Percentiles rank a stretch among this genome's conserved stretches.
phyloP scores from a whole-genome alignment of 2,113 vertebrate genomes.

The Odocoileus hemionus region DNA sequence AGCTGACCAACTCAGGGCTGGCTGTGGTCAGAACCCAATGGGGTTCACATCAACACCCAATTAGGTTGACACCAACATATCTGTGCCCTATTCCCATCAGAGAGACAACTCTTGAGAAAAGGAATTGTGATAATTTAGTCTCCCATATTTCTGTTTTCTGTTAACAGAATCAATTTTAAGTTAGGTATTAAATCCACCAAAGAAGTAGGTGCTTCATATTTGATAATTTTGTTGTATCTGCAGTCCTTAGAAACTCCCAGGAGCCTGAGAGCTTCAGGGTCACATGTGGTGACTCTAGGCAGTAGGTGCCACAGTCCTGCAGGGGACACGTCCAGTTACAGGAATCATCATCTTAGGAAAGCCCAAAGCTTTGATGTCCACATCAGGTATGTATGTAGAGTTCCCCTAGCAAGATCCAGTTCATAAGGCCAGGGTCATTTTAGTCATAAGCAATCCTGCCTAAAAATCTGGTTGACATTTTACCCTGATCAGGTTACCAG shows the following conservation, averaged over 20 bases:
- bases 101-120: neutral
- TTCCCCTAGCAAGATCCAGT: neutral
- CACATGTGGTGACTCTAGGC: neutral
- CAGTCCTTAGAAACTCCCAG: neutral
- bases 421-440: neutral
- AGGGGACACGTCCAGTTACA: neutral
- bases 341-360: neutral
- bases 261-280: neutral
- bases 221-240: neutral
- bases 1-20: neutral
- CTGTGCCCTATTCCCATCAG: neutral
- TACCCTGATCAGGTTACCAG: neutral
- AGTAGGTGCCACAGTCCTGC: neutral
- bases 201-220: neutral
- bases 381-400: neutral
- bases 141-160: neutral
- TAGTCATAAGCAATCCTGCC: neutral
- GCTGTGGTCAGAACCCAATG: neutral
- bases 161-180: conserved; percentile 2
- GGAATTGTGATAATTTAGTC: neutral
- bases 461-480: conserved; percentile 4
- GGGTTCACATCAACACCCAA: neutral
- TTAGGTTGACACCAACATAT: neutral
- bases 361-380: neutral
- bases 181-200: neutral